Evolutionary conservation across 2,888 invertebrate genomes (phyloP).

Genomic region (Nesidiocoris tenuis): DNA sequence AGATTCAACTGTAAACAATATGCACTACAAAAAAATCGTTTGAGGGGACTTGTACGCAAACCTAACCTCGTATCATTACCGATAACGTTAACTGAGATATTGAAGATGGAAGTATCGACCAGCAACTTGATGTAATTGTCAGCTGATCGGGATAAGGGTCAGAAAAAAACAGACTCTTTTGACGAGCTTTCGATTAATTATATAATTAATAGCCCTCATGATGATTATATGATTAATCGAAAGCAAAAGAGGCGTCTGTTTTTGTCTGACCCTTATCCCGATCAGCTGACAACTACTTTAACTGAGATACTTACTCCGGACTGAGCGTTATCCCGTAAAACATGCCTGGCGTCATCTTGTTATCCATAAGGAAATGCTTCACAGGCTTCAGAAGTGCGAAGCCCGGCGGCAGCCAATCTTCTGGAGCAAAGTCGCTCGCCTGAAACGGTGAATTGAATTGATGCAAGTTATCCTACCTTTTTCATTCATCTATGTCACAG

Average conservation of each 20-base stretch:
- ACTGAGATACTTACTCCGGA: conserved; percentile 55
- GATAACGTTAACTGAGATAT: too few relatives aligned
- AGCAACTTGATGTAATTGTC: too few relatives aligned
- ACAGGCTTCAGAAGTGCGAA: conserved; percentile 52
- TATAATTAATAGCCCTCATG: background rate
- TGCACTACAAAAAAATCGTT: background rate
- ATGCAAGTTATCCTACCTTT: too few relatives aligned
- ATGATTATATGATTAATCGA: background rate
- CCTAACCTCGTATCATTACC: background rate
- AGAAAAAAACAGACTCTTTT: too few relatives aligned
- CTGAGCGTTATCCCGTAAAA: conserved; percentile 58
- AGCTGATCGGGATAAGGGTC: too few relatives aligned
- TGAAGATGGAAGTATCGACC: too few relatives aligned
- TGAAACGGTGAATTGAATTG: conserved; percentile 48
- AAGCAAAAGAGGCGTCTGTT: too few relatives aligned
- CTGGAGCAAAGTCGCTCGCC: conserved; percentile 65
- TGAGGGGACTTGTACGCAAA: background rate
- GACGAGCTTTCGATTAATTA: too few relatives aligned
- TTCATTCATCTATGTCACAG: too few relatives aligned
- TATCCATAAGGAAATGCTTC: conserved; percentile 55
- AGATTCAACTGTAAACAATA: too few relatives aligned
- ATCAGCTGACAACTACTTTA: too few relatives aligned
- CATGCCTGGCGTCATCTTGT: conserved; percentile 57
- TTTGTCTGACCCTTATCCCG: too few relatives aligned
- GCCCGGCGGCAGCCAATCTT: conserved; percentile 80